Conservation (phyloP, 1,140 invertebrate genomes). For the Bombus superbus region DNA sequence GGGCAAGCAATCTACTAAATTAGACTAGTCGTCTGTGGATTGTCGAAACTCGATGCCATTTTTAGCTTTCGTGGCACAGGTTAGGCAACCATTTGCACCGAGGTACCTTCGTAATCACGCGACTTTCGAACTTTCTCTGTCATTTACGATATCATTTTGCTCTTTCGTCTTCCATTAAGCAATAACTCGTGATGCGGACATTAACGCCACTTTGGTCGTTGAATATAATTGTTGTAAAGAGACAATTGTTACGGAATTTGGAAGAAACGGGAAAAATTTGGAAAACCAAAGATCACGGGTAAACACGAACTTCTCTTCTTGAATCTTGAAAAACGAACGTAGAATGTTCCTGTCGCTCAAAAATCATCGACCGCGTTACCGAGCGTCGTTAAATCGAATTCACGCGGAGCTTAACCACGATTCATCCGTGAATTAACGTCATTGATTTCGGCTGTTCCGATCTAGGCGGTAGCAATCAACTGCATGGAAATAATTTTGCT, state of each 20-base stretch:
- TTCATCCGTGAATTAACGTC: slow-evolving; percentile 30
- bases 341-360: background rate
- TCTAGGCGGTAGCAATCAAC: slow-evolving; percentile 13
- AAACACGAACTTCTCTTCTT: too few relatives aligned
- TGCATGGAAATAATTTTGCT: slow-evolving; percentile 19
- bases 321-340: too few relatives aligned
- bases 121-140: slow-evolving; percentile 22
- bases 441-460: slow-evolving; percentile 6
- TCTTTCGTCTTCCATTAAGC: background rate
- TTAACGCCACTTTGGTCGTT: background rate
- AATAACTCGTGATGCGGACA: too few relatives aligned
- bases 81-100: background rate
- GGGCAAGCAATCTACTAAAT: slow-evolving; percentile 39
- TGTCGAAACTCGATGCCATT: slow-evolving; percentile 12
- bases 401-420: background rate
- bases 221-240: too few relatives aligned
- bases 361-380: background rate
- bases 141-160: background rate
- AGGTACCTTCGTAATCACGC: background rate
- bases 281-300: too few relatives aligned
- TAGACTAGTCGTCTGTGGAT: slow-evolving; percentile 54
- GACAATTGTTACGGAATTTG: too few relatives aligned
- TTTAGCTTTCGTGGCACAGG: background rate
- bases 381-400: background rate
- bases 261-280: too few relatives aligned